A percentile compares a stretch with the other conserved stretches of the same genome.
phyloP scores from a whole-genome alignment of 2,888 invertebrate species.

The Acanthococcus lagerstroemiae region DNA sequence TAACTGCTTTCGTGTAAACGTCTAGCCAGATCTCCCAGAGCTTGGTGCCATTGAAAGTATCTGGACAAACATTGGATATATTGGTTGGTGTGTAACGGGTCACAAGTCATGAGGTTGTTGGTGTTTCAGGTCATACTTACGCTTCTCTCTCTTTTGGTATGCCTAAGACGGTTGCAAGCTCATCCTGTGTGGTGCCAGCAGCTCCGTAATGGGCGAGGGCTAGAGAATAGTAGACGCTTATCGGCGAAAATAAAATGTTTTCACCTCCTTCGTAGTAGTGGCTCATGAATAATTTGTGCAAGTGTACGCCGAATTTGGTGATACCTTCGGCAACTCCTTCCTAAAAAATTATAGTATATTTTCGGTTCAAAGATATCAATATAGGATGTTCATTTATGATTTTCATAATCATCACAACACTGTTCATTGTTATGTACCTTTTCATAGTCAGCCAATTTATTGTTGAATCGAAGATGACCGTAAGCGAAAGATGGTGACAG shows the following conservation, averaged over 20 bases:
- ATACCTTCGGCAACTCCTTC: constrained; percentile 1
- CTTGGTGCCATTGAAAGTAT: background rate
- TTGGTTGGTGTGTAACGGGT: background rate
- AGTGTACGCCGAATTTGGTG: background rate
- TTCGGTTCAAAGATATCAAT: background rate
- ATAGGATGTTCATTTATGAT: background rate
- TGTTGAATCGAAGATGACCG: too few species aligned
- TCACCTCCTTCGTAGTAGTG: background rate
- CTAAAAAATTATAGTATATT: too few species aligned
- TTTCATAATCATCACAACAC: too few species aligned
- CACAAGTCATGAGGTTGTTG: background rate
- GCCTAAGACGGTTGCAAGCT: background rate
- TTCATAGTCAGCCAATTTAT: too few species aligned
- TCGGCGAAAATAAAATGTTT: constrained; percentile 11
- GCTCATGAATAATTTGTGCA: background rate
- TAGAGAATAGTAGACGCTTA: constrained; percentile 1
- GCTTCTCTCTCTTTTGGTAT: background rate
- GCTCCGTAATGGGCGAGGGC: constrained; percentile 3
- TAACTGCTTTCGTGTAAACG: background rate
- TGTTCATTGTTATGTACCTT: too few species aligned
- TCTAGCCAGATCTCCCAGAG: background rate
- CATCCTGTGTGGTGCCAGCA: background rate
- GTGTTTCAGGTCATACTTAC: background rate
- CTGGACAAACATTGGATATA: background rate
- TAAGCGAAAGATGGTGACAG: background rate